Percentiles rank a stretch among this genome's conserved stretches.
Conservation (phyloP, 2,888 invertebrate species). For the Platerodrilus igneus region DNA sequence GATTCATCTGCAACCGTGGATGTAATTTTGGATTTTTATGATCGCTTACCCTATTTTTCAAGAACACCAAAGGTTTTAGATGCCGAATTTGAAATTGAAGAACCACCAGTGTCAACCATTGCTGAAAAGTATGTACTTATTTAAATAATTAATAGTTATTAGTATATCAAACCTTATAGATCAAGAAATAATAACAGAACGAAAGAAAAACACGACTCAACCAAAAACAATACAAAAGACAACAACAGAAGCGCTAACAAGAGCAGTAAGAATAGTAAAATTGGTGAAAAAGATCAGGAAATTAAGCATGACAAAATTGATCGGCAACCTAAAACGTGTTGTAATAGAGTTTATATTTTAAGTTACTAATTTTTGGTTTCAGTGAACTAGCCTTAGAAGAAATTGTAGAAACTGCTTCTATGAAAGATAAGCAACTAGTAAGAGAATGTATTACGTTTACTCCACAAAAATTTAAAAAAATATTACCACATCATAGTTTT, state of each 20-base stretch:
- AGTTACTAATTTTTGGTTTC: neutral
- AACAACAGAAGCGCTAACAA: conserved; percentile 22
- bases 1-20: conserved; percentile 54
- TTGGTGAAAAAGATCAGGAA: conserved; percentile 25
- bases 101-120: conserved; percentile 11
- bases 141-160: conserved; percentile 5
- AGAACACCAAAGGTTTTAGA: conserved; percentile 27
- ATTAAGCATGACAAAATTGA: too few species aligned
- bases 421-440: conserved; percentile 22
- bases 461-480: conserved; percentile 35
- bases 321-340: too few species aligned
- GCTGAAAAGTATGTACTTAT: conserved; percentile 3
- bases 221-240: too few species aligned
- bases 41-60: conserved; percentile 46
- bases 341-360: too few species aligned
- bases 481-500: conserved; percentile 40
- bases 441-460: conserved; percentile 35
- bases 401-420: conserved; percentile 23
- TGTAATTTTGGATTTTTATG: conserved; percentile 52
- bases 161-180: too few species aligned
- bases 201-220: conserved; percentile 6
- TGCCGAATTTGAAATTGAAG: conserved; percentile 33
- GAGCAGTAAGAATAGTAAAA: conserved; percentile 12
- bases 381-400: conserved; percentile 7
- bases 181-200: conserved; percentile 13